Evolutionary conservation across 2,888 invertebrate genomes (phyloP), one percentile per base, ranked within the genome.

Genomic region (Yponomeuta evonymella): DNA sequence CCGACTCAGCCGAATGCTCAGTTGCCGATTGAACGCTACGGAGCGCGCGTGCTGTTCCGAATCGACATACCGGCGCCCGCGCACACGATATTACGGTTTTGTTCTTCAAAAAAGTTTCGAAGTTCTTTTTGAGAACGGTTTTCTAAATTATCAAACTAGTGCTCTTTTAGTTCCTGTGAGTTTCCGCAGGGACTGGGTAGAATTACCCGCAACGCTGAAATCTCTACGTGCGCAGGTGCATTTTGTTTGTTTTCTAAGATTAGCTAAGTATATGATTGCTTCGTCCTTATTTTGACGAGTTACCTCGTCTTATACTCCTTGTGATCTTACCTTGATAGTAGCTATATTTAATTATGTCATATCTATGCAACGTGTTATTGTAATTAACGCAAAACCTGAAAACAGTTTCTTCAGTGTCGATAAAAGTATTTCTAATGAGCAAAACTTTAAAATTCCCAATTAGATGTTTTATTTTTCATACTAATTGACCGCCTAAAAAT

Each of bases 21-120:
- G 92, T 92, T 81, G 82, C 85, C 84, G 86, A 89, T 87, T 86
- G 89, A 79, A 80, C 83, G 89, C 79, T 83, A 83, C 81, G 83
- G 80, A 76, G 86, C 82, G 80, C 87, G 90, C 87, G 82, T 87
- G 90, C 79, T 78, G 75, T 76, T 75, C 70, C 68, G 68, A 65
- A 33, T 8, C 67, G n/a, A 48, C 48, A 62, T 67, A 29, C 43
- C 9, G 83, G 83, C 89, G 89, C 89, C 88, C 81, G 83, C 84
- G 80, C 81, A 86, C 79, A 84, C 62, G 64, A 15, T 58, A 58
- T 58, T 58, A 58, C 51, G 51, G 12, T 58, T 58, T 58, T 58
- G 15, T 58, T 15, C 0, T 58, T 58, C 4, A 15, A 15, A 63
- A 69, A 36, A 62, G 15, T 43, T 67, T 69, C 6, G 51, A 68